Evolutionary conservation across 2,888 invertebrate species (phyloP), one percentile per base, ranked within the genome.

Genomic region (Lepidochrysops patricia): DNA sequence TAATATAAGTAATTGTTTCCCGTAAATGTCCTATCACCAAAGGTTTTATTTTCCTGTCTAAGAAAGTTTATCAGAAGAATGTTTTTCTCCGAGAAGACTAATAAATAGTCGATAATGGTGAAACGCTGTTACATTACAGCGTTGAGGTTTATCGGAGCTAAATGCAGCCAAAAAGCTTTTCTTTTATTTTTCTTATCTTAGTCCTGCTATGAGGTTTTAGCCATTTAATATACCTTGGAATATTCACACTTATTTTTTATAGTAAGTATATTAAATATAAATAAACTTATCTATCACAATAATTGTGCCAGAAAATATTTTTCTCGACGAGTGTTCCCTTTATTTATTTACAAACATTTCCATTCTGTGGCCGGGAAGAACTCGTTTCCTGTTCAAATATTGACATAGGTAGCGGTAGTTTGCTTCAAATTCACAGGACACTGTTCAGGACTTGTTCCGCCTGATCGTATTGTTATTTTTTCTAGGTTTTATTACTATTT

Each of bases 31-130:
- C 4, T 29, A 29, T 29, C 9, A 23, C 19, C 9, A 12, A 23
- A 19, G 23, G 35, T 43, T 43, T 43, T 19, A 43, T 43, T 43
- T 19, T 49, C 49, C 25, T 5, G 4, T 15, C 2, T 15, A 12
- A 29, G 12, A 29, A 25, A 15, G 13, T 52, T 32, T 54, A 29
- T 29, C 7, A 19, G 19, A 54, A 54, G 29, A 54, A 52, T 50
- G 26, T 27, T 52, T 50, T 52, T 13, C 52, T 27, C 15, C 5
- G 9, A 27, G 7, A 29, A 15, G 27, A 29, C 29, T 15, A 27
- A 29, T 52, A 29, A 52, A 52, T 52, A 52, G 52, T 52, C 26
- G 52, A 52, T 52, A 52, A 52, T 52, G 27, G 15, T 52, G 52
- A 52, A 52, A 52, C 9, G 27, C 29, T 29, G 52, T 52, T 27